phyloP scores from a whole-genome alignment of 2,113 vertebrate species.

The Mirza zaza region DNA sequence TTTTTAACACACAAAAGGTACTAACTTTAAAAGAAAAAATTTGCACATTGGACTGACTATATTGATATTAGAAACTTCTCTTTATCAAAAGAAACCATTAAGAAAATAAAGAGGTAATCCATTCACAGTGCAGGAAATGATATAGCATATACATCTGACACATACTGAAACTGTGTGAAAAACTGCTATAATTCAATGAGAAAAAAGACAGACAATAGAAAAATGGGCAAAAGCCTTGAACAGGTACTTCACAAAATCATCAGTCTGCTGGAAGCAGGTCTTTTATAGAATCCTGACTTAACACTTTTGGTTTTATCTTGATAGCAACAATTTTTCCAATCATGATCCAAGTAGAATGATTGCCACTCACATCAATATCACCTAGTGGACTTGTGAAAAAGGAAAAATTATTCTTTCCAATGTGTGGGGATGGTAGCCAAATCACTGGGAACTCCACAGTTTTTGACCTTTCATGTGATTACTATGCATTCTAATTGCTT shows the following conservation, averaged over 20 bases:
- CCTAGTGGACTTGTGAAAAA: neutral
- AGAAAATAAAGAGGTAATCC: neutral
- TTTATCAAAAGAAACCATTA: neutral
- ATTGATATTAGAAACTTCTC: neutral
- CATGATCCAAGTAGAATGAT: neutral
- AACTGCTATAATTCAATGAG: neutral
- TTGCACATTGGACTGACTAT: neutral
- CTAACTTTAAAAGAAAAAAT: neutral
- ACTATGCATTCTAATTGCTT: neutral
- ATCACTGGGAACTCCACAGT: neutral
- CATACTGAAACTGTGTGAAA: neutral
- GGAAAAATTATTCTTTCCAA: neutral
- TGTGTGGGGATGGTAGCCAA: neutral
- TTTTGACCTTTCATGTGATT: neutral
- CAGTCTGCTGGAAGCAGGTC: neutral
- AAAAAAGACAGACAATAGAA: neutral
- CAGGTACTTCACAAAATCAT: neutral
- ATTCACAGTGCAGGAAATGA: neutral
- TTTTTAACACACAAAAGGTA: neutral
- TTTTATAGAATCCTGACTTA: neutral
- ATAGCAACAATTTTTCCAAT: neutral
- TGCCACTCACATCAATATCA: neutral
- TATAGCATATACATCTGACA: neutral
- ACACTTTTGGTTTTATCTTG: neutral
- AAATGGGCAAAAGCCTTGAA: neutral